Evolutionary conservation across 1,140 invertebrate species (phyloP).

Genomic region (Andrena cerasifolii): DNA sequence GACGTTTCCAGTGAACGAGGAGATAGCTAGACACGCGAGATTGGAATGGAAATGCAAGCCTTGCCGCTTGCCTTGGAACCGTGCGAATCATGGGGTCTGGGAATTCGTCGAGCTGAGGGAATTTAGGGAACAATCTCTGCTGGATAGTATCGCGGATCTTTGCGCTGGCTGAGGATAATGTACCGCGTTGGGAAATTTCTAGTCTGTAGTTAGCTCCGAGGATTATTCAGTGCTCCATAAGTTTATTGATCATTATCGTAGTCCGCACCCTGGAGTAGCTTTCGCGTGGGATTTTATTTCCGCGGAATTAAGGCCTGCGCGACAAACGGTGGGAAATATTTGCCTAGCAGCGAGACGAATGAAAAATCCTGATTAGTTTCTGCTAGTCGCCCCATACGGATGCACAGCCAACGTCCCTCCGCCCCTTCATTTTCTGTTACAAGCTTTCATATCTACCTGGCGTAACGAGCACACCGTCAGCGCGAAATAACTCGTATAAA

Average conservation of each 20-base stretch:
- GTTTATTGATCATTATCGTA: too few relatives aligned
- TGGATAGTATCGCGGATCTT: too few relatives aligned
- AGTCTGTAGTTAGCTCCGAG: too few relatives aligned
- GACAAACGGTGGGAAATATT: constrained; percentile 8
- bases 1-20: background rate
- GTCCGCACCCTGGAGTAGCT: too few relatives aligned
- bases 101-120: background rate
- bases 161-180: too few relatives aligned
- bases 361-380: constrained; percentile 25
- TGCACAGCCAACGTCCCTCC: constrained; percentile 1
- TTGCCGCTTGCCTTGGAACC: background rate
- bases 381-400: constrained; percentile 9
- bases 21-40: constrained; percentile 8
- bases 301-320: too few relatives aligned
- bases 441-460: constrained; percentile 44
- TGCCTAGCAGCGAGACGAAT: background rate
- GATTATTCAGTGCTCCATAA: too few relatives aligned
- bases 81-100: background rate
- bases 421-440: constrained; percentile 55
- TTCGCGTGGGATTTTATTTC: background rate
- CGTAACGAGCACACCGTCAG: constrained; percentile 58
- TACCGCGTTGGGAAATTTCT: too few relatives aligned
- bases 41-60: background rate
- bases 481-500: constrained; percentile 69
- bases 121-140: background rate